Base-by-base conservation (phyloP, 2,113 vertebrate genomes). In the Ceuthmochares aereus region DNA sequence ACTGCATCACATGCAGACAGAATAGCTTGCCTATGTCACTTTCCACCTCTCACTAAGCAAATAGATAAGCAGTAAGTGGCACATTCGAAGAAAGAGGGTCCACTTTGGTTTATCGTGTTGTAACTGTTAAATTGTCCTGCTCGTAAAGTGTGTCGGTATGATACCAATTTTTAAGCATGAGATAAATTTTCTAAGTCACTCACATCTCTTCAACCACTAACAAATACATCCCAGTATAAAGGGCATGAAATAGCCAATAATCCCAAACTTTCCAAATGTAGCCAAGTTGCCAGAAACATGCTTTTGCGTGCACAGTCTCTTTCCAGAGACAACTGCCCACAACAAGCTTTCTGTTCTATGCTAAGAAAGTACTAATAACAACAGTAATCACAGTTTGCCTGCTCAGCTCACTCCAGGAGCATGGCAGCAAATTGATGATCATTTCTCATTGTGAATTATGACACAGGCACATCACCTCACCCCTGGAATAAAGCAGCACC, bases 391-490 rank as follows among this genome's bases (percentile, higher is more conserved):
- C 74, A 91, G 85, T 74, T 96, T 32, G 76, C 74, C 94, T 78
- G 82, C 90, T 95, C 43, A 5, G 81, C 95, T 97, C 95, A 90
- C 94, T 93, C 96, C 84, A 92, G 95, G 96, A 96, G 85, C 76
- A 87, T 64, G 80, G 90, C 64, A 72, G 82, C 94, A 97, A 95
- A 98, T 60, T 86, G 97, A 95, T 90, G 96, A 97, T 95, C 96
- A 82, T 97, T 98, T 95, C 97, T 97, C 94, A 95, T 98, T 97
- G 97, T 97, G 97, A 97, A 96, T 96, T 97, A 97, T 96, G 97
- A 97, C 96, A 97, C 95, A 81, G 92, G 87, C 93, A 70, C 94
- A 94, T 97, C 83, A 96, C 96, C 97, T 98, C 94, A 63, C 95
- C 96, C 97, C 82, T 96, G 93, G 98, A 97, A 97, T 93, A 97